Base-by-base conservation (phyloP, 1,140 invertebrate species). In the Drosophila leontia region DNA sequence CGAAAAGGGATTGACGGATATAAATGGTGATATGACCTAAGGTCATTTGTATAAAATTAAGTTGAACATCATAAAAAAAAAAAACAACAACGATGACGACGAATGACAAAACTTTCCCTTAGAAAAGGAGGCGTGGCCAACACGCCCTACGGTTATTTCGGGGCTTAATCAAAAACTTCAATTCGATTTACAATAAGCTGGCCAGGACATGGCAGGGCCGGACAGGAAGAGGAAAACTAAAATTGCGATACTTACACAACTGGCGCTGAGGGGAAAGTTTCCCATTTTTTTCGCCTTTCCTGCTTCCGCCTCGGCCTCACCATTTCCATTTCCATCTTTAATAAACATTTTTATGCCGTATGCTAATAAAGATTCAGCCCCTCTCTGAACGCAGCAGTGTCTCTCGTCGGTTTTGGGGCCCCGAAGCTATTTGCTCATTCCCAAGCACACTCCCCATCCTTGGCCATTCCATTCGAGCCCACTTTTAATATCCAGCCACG, bases 11-110 rank as follows among this genome's bases (percentile, higher is more conserved):
- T 88, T 90, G 85, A 88, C 85, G 85, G 86, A 90, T 90, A 90
- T 90, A 90, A 90, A 90, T 90, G 85, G 81, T 90, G 85, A 90
- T 85, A 91, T 90, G 85, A 90, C 85, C 85, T 90, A 68, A 76
- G 85, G 85, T 90, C 85, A 90, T 90, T 90, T 90, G 85, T 90
- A 90, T 90, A 90, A 90, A 90, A 90, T 90, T 90, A 90, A 90
- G 85, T 90, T 90, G 86, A 90, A 88, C 85, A 79, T 90, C 86
- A 85, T 90, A 90, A 91, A 90, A 90, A 79, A 61, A 71, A 77
- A 64, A 58, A 37, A 65, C 32, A 60, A 53, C 35, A 39, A 61
- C 45, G 32, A 57, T 41, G 42, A 19, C 56, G 53, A 32, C 35
- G 37, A 75, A 76, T 75, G 57, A 62, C 71, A 75, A 62, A 78